Base-by-base conservation (phyloP, 2,113 vertebrate genomes). In the Spea multiplicata region DNA sequence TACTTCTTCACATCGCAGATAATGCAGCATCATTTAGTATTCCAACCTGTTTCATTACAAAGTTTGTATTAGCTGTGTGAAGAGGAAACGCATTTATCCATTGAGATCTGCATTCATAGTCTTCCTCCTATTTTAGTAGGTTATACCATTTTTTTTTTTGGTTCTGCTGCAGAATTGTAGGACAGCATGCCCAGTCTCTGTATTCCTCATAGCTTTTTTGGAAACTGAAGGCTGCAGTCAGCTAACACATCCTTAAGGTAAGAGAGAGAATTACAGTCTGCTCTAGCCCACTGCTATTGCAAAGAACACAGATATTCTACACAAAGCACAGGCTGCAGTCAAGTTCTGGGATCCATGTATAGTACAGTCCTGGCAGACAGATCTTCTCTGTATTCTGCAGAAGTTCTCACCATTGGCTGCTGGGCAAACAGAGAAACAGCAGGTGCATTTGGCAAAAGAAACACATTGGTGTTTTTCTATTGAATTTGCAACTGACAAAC, bases 121-220 rank as follows among this genome's bases (percentile, higher is more conserved):
- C 17, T 76, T 5, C 17, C 55, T 14, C 16, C 52, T 66, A 30
- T 14, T 79, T 68, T 44, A 68, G 59, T 6, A 67, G 52, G 81
- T 70, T 52, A 46, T 46, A 0, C 78, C 81, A 12, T 50, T 71
- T 71, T 0, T 77, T 84, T 89, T 30, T 30, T n/a, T n/a, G n/a
- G 30, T 30, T 30, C 89, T 86, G 93, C 92, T 89, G 92, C 91
- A 89, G 86, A 84, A 85, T 77, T 92, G 83, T 80, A 88, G 91
- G 90, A 89, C 87, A 88, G 89, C 89, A 9, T 80, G 61, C 79
- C 5, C 82, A 78, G 81, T 81, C 81, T 78, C 82, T 65, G 84
- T 84, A 81, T 85, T 84, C 81, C 86, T 87, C 87, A 70, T 86
- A 55, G 90, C 86, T 84, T 30, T 83, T 88, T 80, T 47, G 86